Evolutionary conservation across 2,797 vertebrate genomes (phyloP), one percentile per base, ranked within the genome.

Genomic region (Poecilia wingei): DNA sequence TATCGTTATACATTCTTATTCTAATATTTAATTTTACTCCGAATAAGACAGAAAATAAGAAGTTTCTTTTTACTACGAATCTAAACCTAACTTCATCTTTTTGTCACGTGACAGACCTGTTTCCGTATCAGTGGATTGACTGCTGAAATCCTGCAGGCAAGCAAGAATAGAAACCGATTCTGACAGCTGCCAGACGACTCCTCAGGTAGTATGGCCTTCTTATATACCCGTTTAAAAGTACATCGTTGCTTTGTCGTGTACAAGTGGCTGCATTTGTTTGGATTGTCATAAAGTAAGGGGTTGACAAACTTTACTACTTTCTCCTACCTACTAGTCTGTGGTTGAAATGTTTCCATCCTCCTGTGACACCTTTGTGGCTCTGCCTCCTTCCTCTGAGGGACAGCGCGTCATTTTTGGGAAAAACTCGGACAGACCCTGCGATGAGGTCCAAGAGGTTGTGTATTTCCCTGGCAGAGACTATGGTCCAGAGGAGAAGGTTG

Each of bases 321-420:
- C 1, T 75, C 22, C 55, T 53, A 74, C 51, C 0, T 3, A 20
- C 0, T 2, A 22, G 41, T 39, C 9, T 72, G 53, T 66, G 64
- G 31, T 14, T 73, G 82, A 72, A 6, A 97, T 96, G 95, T 72
- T 77, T 3, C 96, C 96, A 22, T 91, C 78, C 74, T 99, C 98
- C 72, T 99, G 98, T 87, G 98, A 99, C 91, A 99, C 97, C 3
- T 98, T 99, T 33, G 97, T 99, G 94, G 98, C 98, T 87, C 93
- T 99, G 79, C 97, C 98, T 77, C 97, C 97, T 45, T 95, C 97
- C 79, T 95, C 97, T 22, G 85, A 94, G 79, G 94, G 87, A 12
- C 95, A 93, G 18, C 93, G 94, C 46, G 93, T 98, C 74, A 92
- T 99, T 79, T 99, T 99, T 93, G 98, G 97, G 66, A 99, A 99